Conservation (phyloP, 1,140 invertebrate genomes). For the Trissolcus basalis region DNA sequence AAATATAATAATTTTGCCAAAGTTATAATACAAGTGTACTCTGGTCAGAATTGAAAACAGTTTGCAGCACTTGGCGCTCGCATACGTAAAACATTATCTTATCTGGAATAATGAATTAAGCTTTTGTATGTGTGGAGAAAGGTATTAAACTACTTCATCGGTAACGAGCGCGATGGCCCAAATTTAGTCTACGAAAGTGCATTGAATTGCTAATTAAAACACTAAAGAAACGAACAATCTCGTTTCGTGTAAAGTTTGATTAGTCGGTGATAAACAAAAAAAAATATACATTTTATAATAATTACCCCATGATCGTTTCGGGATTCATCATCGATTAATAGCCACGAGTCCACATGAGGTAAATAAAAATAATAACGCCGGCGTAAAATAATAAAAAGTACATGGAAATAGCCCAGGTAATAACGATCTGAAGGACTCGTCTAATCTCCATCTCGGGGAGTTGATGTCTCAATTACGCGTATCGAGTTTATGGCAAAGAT, state of each 20-base stretch:
- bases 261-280: too few species aligned
- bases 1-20: neutral
- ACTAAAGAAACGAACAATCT: slow-evolving; percentile 4
- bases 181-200: slow-evolving; percentile 41
- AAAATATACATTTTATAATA: neutral
- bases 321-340: slow-evolving; percentile 25
- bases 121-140: slow-evolving; percentile 45
- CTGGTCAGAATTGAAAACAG: slow-evolving; percentile 22
- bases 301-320: neutral
- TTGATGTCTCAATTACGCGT: neutral
- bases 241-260: too few species aligned
- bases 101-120: slow-evolving; percentile 50
- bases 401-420: slow-evolving; percentile 64
- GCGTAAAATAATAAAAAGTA: slow-evolving; percentile 71
- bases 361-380: slow-evolving; percentile 62
- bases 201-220: slow-evolving; percentile 30
- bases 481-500: neutral
- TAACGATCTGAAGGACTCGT: slow-evolving; percentile 64
- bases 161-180: slow-evolving; percentile 39
- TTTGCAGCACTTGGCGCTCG: slow-evolving; percentile 17
- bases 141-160: slow-evolving; percentile 48
- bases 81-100: slow-evolving; percentile 46
- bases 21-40: neutral
- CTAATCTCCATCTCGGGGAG: slow-evolving; percentile 61
- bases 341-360: slow-evolving; percentile 63